Conservation (phyloP, 2,113 vertebrate genomes). For the Pituophis catenifer region DNA sequence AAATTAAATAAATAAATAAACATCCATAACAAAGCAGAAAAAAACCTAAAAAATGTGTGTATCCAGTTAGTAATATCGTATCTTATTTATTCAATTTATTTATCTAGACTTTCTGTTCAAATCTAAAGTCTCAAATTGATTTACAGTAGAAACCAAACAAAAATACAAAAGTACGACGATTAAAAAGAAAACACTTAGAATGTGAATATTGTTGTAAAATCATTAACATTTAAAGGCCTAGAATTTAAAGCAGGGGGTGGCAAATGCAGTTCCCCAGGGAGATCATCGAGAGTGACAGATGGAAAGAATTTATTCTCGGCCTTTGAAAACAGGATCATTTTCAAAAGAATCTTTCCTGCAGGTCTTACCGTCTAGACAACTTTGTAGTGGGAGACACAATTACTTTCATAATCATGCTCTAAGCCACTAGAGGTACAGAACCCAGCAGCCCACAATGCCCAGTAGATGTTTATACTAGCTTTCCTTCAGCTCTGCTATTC, state of each 20-base stretch:
- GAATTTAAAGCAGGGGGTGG: neutral
- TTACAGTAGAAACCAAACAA: neutral
- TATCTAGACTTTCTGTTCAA: neutral
- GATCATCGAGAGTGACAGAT: neutral
- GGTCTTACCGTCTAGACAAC: neutral
- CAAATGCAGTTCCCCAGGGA: neutral
- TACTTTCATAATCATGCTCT: neutral
- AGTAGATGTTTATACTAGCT: neutral
- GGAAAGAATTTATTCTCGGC: neutral
- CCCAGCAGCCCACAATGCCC: neutral
- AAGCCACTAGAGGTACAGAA: neutral
- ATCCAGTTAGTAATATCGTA: neutral
- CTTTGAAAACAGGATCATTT: neutral
- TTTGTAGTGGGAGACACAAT: neutral
- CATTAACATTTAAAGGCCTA: neutral
- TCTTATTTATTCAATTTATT: neutral
- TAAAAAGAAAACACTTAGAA: neutral
- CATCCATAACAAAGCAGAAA: neutral
- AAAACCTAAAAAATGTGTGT: neutral
- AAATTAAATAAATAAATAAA: too few species aligned
- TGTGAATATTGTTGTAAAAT: neutral
- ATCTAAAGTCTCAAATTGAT: neutral
- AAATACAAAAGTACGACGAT: neutral
- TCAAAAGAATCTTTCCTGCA: neutral
- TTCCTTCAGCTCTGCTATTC: neutral